Conservation (phyloP, 2,113 vertebrate species). For the Saccopteryx bilineata region DNA sequence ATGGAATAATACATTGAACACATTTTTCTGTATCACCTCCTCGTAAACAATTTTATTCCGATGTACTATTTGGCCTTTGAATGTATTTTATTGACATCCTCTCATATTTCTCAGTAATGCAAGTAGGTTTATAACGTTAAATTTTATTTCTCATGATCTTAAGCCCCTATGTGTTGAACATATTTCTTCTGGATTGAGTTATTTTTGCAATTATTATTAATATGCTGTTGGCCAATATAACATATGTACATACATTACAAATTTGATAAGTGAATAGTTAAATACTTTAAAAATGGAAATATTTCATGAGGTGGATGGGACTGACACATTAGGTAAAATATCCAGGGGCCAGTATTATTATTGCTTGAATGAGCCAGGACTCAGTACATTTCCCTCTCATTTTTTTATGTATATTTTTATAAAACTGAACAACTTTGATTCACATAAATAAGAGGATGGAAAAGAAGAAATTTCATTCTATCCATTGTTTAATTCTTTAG, state of each 20-base stretch:
- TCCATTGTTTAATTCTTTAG: background rate
- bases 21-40: background rate
- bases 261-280: conserved; percentile 45
- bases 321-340: background rate
- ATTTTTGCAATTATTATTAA: conserved; percentile 60
- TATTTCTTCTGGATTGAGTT: conserved; percentile 50
- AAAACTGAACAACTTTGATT: background rate
- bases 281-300: background rate
- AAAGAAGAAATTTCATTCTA: background rate
- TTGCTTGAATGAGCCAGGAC: background rate
- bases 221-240: conserved; percentile 9
- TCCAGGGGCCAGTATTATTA: background rate
- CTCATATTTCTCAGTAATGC: background rate
- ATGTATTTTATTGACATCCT: conserved; percentile 26
- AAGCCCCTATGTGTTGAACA: conserved; percentile 40
- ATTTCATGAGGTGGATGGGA: background rate
- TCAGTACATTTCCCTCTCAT: background rate
- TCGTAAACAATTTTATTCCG: conserved; percentile 26
- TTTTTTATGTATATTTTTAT: background rate
- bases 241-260: background rate
- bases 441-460: background rate
- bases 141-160: conserved; percentile 36
- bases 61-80: conserved; percentile 39
- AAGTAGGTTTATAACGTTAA: conserved; percentile 55
- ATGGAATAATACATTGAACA: no score